phyloP scores from a whole-genome alignment of 2,113 vertebrate genomes.

The Picathartes gymnocephalus region DNA sequence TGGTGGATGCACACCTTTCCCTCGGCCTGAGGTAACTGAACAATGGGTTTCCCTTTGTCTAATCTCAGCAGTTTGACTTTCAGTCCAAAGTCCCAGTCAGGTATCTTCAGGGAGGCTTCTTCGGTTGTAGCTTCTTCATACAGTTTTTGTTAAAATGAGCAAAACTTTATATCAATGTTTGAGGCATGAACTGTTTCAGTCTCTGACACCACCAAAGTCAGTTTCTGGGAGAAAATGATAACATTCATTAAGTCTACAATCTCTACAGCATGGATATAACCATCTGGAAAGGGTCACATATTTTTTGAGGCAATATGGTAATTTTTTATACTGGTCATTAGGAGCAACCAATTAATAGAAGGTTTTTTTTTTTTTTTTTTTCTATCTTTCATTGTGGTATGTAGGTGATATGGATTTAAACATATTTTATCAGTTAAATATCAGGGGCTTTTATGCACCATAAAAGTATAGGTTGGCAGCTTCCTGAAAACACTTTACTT shows the following conservation, averaged over 20 bases:
- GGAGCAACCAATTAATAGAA: background rate
- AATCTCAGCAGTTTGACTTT: too few species aligned
- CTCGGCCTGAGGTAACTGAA: too few species aligned
- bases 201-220: background rate
- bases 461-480: background rate
- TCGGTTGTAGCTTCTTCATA: too few species aligned
- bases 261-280: background rate
- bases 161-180: too few species aligned
- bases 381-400: background rate
- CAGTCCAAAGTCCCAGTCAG: too few species aligned
- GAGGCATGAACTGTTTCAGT: too few species aligned
- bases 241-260: background rate
- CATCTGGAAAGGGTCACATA: background rate
- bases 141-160: too few species aligned
- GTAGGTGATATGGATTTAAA: background rate
- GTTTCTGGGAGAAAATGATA: background rate
- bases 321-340: background rate
- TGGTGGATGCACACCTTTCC: too few species aligned
- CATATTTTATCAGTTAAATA: background rate
- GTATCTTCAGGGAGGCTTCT: too few species aligned
- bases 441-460: background rate
- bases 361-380: rapidly evolving
- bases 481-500: background rate
- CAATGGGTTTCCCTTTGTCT: too few species aligned
- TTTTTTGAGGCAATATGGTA: background rate